A percentile compares a stretch with the other conserved stretches of the same genome.
phyloP scores from a whole-genome alignment of 30 jellyfish, hydroid and myxozoan species.

The Hydra vulgaris region DNA sequence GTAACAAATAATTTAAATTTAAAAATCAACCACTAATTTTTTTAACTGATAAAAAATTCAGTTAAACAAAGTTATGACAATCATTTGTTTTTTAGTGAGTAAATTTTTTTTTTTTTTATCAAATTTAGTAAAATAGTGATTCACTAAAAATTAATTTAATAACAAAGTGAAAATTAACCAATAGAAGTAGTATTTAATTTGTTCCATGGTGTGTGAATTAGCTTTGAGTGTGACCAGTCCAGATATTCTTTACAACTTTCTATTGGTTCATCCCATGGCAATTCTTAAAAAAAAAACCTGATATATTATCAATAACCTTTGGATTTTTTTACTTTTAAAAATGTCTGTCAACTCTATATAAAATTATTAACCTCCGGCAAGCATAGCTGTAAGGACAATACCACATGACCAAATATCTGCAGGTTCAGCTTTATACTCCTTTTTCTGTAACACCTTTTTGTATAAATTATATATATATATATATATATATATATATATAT shows the following conservation, averaged over 20 bases:
- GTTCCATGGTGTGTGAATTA: slow-evolving; percentile 72
- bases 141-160: neutral
- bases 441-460: slow-evolving; percentile 49
- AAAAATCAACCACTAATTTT: too few species aligned
- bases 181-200: slow-evolving; percentile 73
- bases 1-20: too few species aligned
- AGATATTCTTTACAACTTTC: slow-evolving; percentile 60
- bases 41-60: too few species aligned
- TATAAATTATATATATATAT: neutral
- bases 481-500: too few species aligned
- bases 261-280: slow-evolving; percentile 99
- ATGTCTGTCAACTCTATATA: too few species aligned
- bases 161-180: slow-evolving; percentile 17
- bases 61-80: too few species aligned
- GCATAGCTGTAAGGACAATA: slow-evolving; percentile 80
- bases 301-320: neutral
- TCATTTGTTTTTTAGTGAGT: too few species aligned
- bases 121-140: too few species aligned
- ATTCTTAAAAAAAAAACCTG: slow-evolving; percentile 27
- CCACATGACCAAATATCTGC: slow-evolving; percentile 99
- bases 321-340: too few species aligned
- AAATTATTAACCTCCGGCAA: slow-evolving; percentile 78
- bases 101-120: too few species aligned
- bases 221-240: slow-evolving; percentile 55
- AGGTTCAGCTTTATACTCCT: slow-evolving; percentile 87